Evolutionary conservation across 1,140 invertebrate species (phyloP).

Genomic region (Caenorhabditis brenneri): DNA sequence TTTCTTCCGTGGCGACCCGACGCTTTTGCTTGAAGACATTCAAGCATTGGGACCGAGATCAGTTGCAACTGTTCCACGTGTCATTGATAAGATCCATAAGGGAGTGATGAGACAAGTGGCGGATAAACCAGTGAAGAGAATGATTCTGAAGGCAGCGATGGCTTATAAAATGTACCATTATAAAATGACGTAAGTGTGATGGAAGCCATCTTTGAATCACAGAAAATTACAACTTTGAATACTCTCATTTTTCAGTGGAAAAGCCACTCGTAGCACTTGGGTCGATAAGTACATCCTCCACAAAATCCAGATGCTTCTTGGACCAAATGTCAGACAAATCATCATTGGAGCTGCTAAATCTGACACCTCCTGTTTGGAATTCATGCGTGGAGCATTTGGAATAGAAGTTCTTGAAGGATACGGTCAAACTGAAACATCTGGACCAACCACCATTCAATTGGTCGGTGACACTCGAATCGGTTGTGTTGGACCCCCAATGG

Average conservation of each 20-base stretch:
- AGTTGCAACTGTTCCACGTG: conserved; percentile 87
- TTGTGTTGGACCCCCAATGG: conserved; percentile 82
- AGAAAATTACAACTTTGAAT: not conserved
- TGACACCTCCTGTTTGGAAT: conserved; percentile 87
- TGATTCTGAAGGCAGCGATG: conserved; percentile 5
- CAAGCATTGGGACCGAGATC: conserved; percentile 86
- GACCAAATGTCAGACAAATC: conserved; percentile 85
- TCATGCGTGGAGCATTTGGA: conserved; percentile 87
- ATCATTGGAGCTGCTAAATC: conserved; percentile 90
- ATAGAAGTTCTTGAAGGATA: conserved; percentile 81
- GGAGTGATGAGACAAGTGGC: conserved; percentile 72
- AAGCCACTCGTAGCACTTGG: conserved; percentile 31
- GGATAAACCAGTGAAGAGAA: conserved; percentile 54
- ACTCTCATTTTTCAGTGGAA: not conserved
- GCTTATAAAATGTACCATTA: conserved; percentile 44
- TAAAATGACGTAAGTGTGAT: not conserved
- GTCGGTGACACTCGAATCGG: conserved; percentile 87
- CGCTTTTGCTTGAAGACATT: conserved; percentile 85
- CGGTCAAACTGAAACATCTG: conserved; percentile 92
- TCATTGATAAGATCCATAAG: conserved; percentile 89
- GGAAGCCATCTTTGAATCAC: too few relatives aligned
- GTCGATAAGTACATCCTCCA: conserved; percentile 44
- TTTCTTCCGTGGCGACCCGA: conserved; percentile 89
- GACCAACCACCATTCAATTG: conserved; percentile 87
- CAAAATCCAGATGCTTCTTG: conserved; percentile 75